These are phyloP conservation scores for Pseudochaenichthys georgianus DNA, from an alignment of 2,797 vertebrate species.

Conservation along the genomic window DNA sequence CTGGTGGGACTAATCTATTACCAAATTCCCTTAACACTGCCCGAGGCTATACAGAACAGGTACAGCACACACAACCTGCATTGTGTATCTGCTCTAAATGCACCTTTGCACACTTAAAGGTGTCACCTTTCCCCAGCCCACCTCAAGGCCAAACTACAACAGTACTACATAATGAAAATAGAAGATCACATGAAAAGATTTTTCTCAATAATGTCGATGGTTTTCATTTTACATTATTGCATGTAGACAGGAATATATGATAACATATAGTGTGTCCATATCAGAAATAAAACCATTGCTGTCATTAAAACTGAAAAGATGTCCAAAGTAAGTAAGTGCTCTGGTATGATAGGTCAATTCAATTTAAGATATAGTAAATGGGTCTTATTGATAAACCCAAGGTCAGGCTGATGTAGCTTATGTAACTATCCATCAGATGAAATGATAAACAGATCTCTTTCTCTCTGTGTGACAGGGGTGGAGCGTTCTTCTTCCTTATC, in stretches of 20 bases:
- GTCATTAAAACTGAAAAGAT: neutral
- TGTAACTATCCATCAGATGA: neutral
- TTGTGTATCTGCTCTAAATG: neutral
- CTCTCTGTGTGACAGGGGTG: constrained; percentile 55
- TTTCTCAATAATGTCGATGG: neutral
- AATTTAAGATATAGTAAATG: neutral
- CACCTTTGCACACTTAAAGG: neutral
- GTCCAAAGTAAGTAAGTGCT: neutral
- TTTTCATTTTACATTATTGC: neutral
- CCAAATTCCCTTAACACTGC: constrained; percentile 82
- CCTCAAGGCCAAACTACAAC: neutral
- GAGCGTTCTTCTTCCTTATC: constrained; percentile 85
- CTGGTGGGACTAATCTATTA: constrained; percentile 88
- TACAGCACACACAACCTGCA: constrained; percentile 31
- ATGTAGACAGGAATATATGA: neutral
- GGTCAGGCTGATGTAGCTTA: neutral
- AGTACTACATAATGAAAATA: neutral
- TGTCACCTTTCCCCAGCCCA: neutral
- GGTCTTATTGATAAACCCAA: neutral
- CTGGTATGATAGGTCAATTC: neutral
- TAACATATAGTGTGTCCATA: neutral
- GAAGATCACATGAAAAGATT: neutral
- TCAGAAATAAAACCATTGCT: neutral
- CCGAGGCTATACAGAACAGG: constrained; percentile 86
- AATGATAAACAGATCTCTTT: neutral